Conservation (phyloP, 2,797 vertebrate genomes). For the Aratinga solstitialis region DNA sequence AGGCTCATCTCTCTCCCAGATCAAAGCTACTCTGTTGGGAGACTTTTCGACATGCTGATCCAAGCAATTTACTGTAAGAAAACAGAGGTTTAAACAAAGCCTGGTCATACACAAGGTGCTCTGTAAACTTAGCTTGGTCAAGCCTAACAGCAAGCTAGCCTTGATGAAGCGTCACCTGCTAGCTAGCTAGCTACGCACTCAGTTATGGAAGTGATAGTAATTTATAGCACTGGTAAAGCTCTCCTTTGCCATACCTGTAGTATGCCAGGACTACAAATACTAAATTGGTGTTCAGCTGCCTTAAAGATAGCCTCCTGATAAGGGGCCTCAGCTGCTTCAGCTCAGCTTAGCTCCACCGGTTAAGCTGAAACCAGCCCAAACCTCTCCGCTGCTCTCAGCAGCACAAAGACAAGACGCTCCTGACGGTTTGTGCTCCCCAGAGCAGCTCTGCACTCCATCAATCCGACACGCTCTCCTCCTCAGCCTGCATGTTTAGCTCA, state of each 20-base stretch:
- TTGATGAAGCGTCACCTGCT: background rate
- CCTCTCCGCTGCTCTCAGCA: background rate
- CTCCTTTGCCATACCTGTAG: background rate
- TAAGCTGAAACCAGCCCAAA: background rate
- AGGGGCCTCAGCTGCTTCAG: background rate
- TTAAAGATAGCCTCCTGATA: background rate
- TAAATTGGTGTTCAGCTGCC: background rate
- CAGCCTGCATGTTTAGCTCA: background rate
- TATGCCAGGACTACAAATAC: background rate
- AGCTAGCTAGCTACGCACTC: background rate
- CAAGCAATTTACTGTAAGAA: slow-evolving; percentile 91
- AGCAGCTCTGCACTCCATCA: background rate
- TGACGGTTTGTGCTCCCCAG: background rate
- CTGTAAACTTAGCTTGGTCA: background rate
- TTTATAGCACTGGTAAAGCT: background rate
- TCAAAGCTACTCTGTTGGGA: slow-evolving; percentile 88
- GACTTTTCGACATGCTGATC: slow-evolving; percentile 86
- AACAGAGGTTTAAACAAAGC: slow-evolving; percentile 36
- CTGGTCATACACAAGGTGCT: background rate
- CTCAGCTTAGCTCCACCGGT: background rate
- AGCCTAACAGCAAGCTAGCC: background rate
- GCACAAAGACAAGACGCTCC: background rate
- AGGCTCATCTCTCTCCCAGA: slow-evolving; percentile 94
- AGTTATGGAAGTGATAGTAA: background rate
- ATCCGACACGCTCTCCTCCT: background rate